Evolutionary conservation across 2,113 vertebrate genomes (phyloP).

Genomic region (Phalacrocorax pelagicus): DNA sequence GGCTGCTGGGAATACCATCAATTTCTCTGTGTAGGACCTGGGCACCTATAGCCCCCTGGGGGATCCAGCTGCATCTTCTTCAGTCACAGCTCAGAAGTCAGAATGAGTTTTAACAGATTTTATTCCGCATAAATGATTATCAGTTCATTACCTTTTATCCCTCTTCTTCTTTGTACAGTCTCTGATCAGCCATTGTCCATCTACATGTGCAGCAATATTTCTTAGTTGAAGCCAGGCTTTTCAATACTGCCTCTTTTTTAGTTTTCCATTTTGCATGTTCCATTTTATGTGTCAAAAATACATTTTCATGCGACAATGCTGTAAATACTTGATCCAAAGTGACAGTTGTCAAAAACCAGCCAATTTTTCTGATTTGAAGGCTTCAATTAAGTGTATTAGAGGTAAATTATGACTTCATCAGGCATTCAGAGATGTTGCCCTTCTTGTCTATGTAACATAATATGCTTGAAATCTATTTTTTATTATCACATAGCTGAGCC

Average conservation of each 20-base stretch:
- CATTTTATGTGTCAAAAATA: neutral
- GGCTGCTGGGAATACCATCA: neutral
- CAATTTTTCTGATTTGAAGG: neutral
- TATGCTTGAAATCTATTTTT: neutral
- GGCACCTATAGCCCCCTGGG: fast-evolving
- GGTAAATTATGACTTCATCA: neutral
- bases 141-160: neutral
- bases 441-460: neutral
- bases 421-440: neutral
- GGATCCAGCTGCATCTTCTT: neutral
- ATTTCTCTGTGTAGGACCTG: neutral
- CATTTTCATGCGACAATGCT: fast-evolving
- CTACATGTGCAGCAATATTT: neutral
- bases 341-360: neutral
- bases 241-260: neutral
- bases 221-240: neutral
- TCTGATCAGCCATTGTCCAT: neutral
- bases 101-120: neutral
- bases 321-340: neutral
- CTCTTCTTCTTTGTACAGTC: neutral
- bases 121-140: neutral
- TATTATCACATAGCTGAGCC: neutral
- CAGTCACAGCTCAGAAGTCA: neutral
- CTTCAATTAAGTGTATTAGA: neutral
- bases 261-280: neutral